Evolutionary conservation across 2,888 invertebrate genomes (phyloP).

Genomic region (Dryobotodes eremita): DNA sequence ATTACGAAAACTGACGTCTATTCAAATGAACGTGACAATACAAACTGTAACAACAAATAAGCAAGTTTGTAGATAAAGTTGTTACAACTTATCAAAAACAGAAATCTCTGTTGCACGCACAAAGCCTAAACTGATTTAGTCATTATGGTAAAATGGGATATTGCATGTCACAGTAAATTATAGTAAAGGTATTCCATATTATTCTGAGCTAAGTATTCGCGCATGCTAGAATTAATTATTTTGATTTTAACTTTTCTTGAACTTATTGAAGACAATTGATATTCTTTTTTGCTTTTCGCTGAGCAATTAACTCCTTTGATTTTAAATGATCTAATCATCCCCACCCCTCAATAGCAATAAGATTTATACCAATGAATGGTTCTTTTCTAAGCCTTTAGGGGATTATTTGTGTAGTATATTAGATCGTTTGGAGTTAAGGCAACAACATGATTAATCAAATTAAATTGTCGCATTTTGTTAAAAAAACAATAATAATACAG

Average conservation of each 20-base stretch:
- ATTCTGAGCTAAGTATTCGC: constrained; percentile 64
- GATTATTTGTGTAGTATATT: not conserved
- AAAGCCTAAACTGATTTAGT: constrained; percentile 31
- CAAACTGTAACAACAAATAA: constrained; percentile 18
- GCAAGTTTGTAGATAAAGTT: constrained; percentile 34
- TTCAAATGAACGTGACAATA: constrained; percentile 34
- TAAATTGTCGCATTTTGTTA: not conserved
- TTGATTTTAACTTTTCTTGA: constrained; percentile 34
- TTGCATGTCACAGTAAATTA: constrained; percentile 44
- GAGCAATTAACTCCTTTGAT: constrained; percentile 65
- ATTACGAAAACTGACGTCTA: not conserved
- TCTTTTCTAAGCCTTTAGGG: not conserved
- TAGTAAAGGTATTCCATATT: constrained; percentile 27
- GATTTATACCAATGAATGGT: constrained; percentile 28
- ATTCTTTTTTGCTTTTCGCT: constrained; percentile 68
- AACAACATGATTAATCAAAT: not conserved
- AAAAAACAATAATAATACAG: no score
- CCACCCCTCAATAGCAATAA: constrained; percentile 36
- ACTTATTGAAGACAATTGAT: constrained; percentile 9
- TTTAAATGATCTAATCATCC: constrained; percentile 20
- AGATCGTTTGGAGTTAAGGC: not conserved
- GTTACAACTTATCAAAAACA: constrained; percentile 28
- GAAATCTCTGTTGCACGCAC: constrained; percentile 27
- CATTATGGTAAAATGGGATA: constrained; percentile 6
- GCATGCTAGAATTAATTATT: constrained; percentile 53